Evolutionary conservation across 1,140 invertebrate genomes (phyloP), one percentile per base, ranked within the genome.

Genomic region (Cydia pomonella): DNA sequence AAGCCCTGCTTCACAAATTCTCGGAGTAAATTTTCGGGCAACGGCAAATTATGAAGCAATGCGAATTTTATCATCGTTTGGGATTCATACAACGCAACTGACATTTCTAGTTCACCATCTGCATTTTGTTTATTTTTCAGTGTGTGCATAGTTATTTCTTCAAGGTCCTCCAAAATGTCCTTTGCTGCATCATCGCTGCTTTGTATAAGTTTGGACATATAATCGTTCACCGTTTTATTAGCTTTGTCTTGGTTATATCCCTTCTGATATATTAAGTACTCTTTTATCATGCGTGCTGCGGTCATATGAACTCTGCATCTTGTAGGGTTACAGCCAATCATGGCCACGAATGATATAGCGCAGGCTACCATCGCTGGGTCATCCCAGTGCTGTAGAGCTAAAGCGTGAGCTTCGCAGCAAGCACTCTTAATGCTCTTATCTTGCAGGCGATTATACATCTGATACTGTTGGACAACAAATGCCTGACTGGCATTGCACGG

Each of bases 321-420:
- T 21, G 94, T 91, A 0, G 95, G 94, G 84, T 94, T 93, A 29
- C 94, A 91, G 63, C 94, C 94, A 18, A 96, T 92, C 88, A 95
- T 94, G 79, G 95, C 94, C 13, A 95, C 91, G 78, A 96, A 96
- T 10, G 94, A 91, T 50, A 96, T 92, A 63, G 95, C 95, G 78
- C 93, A 94, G 12, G 94, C 93, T 3, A 93, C 87, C 76, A 95
- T 92, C 25, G 94, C 93, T 2, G 87, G 76, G 77, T 95, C 91
- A 59, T 87, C 87, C 87, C 95, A 94, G 80, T 95, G 93, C 82
- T 94, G 91, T 59, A 96, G 81, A 21, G 94, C 95, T 62, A 95
- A 87, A 50, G 94, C 93, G 62, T 95, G 94, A 0, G 95, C 94
- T 77, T 94, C 91, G 71, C 93, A 92, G 63, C 94, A 94, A 13